These are phyloP conservation scores for Ceratina australensis DNA, from an alignment of 1,140 invertebrate species.

Conservation along the genomic window DNA sequence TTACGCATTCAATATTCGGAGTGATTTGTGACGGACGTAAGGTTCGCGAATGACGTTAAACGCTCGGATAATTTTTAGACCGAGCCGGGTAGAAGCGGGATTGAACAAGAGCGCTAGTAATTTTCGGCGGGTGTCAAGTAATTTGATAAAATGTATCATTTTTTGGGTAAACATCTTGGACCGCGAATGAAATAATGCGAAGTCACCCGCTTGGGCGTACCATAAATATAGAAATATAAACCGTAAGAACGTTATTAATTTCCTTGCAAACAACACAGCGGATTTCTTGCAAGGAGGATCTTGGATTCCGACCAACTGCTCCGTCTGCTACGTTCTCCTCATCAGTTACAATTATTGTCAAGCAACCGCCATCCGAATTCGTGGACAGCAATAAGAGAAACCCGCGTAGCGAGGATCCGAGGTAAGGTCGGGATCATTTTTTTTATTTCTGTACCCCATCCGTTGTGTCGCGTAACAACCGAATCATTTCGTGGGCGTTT, in stretches of 20 bases:
- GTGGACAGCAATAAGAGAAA: neutral
- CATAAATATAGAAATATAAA: constrained; percentile 5
- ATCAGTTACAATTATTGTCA: constrained; percentile 11
- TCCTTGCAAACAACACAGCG: constrained; percentile 2
- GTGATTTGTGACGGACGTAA: neutral
- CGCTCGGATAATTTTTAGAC: neutral
- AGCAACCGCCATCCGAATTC: neutral
- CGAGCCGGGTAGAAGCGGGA: neutral
- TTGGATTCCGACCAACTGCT: constrained; percentile 20
- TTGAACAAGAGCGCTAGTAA: no score
- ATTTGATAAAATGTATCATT: no score
- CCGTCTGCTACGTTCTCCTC: neutral
- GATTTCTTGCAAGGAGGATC: neutral
- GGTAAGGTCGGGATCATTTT: neutral
- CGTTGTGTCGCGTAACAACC: neutral
- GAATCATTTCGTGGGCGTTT: neutral
- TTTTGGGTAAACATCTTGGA: no score
- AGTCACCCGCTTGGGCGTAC: neutral
- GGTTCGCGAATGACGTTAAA: neutral
- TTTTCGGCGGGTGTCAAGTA: no score
- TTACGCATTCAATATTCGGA: neutral
- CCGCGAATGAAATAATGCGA: no score
- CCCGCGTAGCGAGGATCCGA: neutral
- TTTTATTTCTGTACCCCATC: neutral
- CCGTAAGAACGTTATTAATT: constrained; percentile 6